Base-by-base conservation (phyloP, 1,140 invertebrate species). In the Lepidurus apus region DNA sequence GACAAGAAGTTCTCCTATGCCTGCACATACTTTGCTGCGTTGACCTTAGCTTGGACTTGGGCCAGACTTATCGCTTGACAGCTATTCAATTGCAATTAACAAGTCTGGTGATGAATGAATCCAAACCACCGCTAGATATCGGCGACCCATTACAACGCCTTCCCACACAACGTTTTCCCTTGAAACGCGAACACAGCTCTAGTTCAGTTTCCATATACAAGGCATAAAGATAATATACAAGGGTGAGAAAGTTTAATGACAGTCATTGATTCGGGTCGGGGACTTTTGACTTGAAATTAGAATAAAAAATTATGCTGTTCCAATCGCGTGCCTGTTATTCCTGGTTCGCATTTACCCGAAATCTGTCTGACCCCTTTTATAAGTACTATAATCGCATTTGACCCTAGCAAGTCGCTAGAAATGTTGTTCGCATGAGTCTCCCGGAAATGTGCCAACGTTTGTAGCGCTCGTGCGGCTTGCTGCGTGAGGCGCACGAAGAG, bases 51-150 rank as follows among this genome's bases (percentile, higher is more conserved):
- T 65, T 65, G 17, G 17, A 65, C 17, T 13, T 65, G 21, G 53
- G 53, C n/a, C 17, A 11, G 53, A 34, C 53, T 65, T 65, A 65
- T 65, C 17, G 21, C 53, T 11, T 65, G 53, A 65, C 53, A 65
- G 53, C 53, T 65, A 65, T 65, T 65, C 53, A 65, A 65, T n/a
- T 65, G 53, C 53, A 65, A 65, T 65, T 65, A 65, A 65, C 53
- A 65, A 65, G 53, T 65, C 8, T 21, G 17, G 53, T 65, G 53
- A 65, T 65, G 21, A 65, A 65, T 65, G 53, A 65, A n/a, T 13
- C 53, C n/a, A 65, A 65, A 65, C 53, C 13, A 21, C 17, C 21
- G 53, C 9, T n/a, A 4, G 8, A 65, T 13, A 9, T 47, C 17
- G 11, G 47, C 8, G 13, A 13, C 21, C 5, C 21, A 65, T 6